phyloP scores from a whole-genome alignment of 2,113 vertebrate species.

The Pleuronectes platessa region DNA sequence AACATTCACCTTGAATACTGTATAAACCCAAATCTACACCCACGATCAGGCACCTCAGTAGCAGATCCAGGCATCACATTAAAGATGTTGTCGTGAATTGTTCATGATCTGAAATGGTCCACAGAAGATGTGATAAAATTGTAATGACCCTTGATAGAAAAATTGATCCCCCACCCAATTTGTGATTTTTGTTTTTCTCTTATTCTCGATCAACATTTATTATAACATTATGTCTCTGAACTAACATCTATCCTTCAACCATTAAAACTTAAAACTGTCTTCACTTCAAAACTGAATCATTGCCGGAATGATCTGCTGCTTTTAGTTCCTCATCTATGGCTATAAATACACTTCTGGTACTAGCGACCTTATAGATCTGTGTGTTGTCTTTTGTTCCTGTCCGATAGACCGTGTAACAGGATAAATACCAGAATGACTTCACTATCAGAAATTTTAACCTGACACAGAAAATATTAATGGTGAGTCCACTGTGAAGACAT shows the following conservation, averaged over 20 bases:
- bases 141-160: background rate
- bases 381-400: background rate
- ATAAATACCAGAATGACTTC: background rate
- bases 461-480: background rate
- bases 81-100: too few species aligned
- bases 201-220: background rate
- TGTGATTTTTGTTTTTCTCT: background rate
- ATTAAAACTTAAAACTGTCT: too few species aligned
- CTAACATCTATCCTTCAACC: too few species aligned
- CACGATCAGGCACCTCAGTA: too few species aligned
- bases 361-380: too few species aligned
- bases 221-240: background rate
- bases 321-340: slow-evolving; percentile 27
- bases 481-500: background rate
- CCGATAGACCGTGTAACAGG: background rate
- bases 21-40: too few species aligned
- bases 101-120: too few species aligned
- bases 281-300: too few species aligned
- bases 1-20: too few species aligned
- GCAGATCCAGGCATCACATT: too few species aligned
- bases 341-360: background rate
- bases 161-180: background rate
- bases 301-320: background rate
- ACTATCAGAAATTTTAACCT: background rate
- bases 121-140: background rate